Conservation (phyloP, 1,140 invertebrate genomes). For the Plectrocnemia conspersa region DNA sequence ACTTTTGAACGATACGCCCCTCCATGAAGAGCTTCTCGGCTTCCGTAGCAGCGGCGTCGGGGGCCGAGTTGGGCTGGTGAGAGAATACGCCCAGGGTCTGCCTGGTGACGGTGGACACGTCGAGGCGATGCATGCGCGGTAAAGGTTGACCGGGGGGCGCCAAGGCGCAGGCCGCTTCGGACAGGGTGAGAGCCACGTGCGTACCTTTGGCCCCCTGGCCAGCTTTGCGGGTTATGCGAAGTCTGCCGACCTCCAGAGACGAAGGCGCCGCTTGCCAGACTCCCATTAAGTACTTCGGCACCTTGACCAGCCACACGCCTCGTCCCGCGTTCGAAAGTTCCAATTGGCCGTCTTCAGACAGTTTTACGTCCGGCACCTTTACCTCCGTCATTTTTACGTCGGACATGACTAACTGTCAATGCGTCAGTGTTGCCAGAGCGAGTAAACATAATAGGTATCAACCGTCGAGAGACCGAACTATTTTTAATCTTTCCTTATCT, state of each 20-base stretch:
- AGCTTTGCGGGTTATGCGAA: slow-evolving; percentile 53
- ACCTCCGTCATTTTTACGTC: no score
- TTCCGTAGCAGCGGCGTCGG: slow-evolving; percentile 65
- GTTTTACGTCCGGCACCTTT: no score
- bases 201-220: slow-evolving; percentile 54
- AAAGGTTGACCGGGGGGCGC: slow-evolving; percentile 67
- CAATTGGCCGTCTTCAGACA: slow-evolving; percentile 58
- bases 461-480: no score
- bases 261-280: slow-evolving; percentile 81
- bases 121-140: slow-evolving; percentile 84
- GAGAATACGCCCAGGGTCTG: slow-evolving; percentile 89
- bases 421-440: no score
- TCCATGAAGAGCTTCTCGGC: slow-evolving; percentile 83
- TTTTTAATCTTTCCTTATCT: no score
- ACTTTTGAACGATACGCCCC: slow-evolving; percentile 88
- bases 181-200: slow-evolving; percentile 55
- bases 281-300: slow-evolving; percentile 92
- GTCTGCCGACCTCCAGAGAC: slow-evolving; percentile 56
- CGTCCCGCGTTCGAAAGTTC: slow-evolving; percentile 83
- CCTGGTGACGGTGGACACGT: slow-evolving; percentile 80
- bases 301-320: slow-evolving; percentile 94
- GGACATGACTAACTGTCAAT: no score
- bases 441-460: no score
- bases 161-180: slow-evolving; percentile 48
- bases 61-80: slow-evolving; percentile 60